A percentile compares a stretch with the other conserved stretches of the same genome.
Conservation (phyloP, 2,113 vertebrate genomes). For the Hippopotamus amphibius region DNA sequence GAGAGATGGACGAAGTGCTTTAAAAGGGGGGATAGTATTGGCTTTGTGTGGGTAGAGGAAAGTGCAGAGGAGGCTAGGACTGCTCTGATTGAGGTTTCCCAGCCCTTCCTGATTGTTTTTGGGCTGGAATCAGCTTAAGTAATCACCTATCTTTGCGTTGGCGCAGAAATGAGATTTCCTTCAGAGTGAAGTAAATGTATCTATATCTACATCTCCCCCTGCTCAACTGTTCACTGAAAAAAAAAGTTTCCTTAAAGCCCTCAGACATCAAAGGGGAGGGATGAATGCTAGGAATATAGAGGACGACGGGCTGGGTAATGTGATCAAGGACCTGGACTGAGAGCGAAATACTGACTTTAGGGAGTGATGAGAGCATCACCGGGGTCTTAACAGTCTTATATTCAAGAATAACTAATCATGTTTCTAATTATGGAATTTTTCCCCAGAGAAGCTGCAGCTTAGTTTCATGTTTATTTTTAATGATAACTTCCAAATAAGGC, state of each 20-base stretch:
- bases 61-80: background rate
- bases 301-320: background rate
- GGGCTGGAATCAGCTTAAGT: background rate
- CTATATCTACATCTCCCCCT: background rate
- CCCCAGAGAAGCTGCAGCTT: background rate
- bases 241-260: background rate
- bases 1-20: background rate
- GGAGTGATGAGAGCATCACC: background rate
- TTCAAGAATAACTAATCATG: background rate
- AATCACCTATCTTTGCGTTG: background rate
- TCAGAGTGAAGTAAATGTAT: background rate
- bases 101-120: background rate
- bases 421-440: background rate
- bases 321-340: background rate
- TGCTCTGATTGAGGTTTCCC: background rate
- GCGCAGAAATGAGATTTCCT: background rate
- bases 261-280: background rate
- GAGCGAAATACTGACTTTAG: background rate
- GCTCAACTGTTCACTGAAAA: background rate
- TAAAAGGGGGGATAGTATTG: background rate
- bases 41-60: background rate
- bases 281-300: background rate
- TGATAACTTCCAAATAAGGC: background rate
- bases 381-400: background rate
- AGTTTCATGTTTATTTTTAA: conserved; percentile 24